These are phyloP conservation scores for Podabrus alpinus DNA, from an alignment of 2,888 invertebrate genomes.

Conservation along the genomic window DNA sequence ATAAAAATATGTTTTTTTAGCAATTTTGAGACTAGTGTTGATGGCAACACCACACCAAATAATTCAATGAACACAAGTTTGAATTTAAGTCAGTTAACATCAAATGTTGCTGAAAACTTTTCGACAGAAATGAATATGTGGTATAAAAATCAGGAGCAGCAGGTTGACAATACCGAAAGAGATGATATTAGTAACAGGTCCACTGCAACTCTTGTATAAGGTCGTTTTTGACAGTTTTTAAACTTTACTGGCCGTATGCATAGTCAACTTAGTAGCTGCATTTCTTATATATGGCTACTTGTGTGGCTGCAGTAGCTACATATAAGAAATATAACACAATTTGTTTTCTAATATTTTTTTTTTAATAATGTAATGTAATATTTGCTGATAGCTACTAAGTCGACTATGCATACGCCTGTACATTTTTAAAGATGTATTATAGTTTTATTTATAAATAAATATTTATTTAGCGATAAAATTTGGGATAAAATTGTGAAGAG, in stretches of 20 bases:
- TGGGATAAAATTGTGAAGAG: background rate
- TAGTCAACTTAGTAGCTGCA: too few relatives aligned
- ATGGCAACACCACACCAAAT: slow-evolving; percentile 38
- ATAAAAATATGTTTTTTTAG: slow-evolving; percentile 21
- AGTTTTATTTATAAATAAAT: background rate
- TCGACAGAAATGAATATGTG: slow-evolving; percentile 63
- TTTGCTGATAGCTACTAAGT: too few relatives aligned
- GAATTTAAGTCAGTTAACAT: slow-evolving; percentile 44
- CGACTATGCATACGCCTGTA: too few relatives aligned
- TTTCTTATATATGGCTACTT: too few relatives aligned
- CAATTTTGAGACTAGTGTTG: slow-evolving; percentile 34
- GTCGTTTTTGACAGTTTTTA: background rate
- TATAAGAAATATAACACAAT: too few relatives aligned
- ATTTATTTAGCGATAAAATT: background rate
- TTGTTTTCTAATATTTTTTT: too few relatives aligned
- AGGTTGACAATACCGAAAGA: slow-evolving; percentile 39
- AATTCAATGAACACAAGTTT: slow-evolving; percentile 44
- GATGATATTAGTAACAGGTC: slow-evolving; percentile 43
- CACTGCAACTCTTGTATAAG: slow-evolving; percentile 47
- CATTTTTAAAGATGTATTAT: background rate
- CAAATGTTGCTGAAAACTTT: slow-evolving; percentile 56
- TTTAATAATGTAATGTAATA: too few relatives aligned
- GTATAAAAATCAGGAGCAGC: slow-evolving; percentile 55
- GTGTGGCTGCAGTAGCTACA: too few relatives aligned
- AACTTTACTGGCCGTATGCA: too few relatives aligned